Evolutionary conservation across 2,888 invertebrate genomes (phyloP).

Genomic region (Pasiphila rectangulata): DNA sequence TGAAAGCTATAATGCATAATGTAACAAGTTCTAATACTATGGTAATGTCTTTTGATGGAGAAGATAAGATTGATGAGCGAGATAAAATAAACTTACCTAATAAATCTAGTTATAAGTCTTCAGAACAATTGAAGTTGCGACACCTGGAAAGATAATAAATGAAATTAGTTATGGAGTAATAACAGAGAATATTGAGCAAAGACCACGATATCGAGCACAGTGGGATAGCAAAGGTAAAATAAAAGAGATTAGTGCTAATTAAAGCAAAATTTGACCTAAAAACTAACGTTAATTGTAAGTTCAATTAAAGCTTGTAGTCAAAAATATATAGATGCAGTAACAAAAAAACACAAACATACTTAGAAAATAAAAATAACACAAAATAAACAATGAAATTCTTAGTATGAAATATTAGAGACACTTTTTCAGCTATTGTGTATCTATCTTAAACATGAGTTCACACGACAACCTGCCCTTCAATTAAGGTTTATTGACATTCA

Average conservation of each 20-base stretch:
- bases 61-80: neutral
- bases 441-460: neutral
- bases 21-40: slow-evolving; percentile 6
- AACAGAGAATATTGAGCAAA: too few species aligned
- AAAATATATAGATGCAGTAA: neutral
- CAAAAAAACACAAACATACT: neutral
- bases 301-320: too few species aligned
- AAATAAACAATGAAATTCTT: too few species aligned
- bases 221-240: too few species aligned
- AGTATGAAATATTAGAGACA: too few species aligned
- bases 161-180: neutral
- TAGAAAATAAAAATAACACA: neutral
- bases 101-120: slow-evolving; percentile 10
- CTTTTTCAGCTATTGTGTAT: neutral
- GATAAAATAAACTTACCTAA: slow-evolving; percentile 20
- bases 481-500: slow-evolving; percentile 14
- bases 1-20: slow-evolving; percentile 15
- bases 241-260: too few species aligned
- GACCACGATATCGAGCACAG: too few species aligned
- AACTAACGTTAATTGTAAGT: too few species aligned
- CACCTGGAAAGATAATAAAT: slow-evolving; percentile 25
- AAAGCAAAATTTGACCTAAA: too few species aligned
- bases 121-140: slow-evolving; percentile 15
- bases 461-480: slow-evolving; percentile 9
- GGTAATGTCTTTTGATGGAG: slow-evolving; percentile 3